Evolutionary conservation across 2,888 invertebrate genomes (phyloP).

Genomic region (Anarsia innoxiella): DNA sequence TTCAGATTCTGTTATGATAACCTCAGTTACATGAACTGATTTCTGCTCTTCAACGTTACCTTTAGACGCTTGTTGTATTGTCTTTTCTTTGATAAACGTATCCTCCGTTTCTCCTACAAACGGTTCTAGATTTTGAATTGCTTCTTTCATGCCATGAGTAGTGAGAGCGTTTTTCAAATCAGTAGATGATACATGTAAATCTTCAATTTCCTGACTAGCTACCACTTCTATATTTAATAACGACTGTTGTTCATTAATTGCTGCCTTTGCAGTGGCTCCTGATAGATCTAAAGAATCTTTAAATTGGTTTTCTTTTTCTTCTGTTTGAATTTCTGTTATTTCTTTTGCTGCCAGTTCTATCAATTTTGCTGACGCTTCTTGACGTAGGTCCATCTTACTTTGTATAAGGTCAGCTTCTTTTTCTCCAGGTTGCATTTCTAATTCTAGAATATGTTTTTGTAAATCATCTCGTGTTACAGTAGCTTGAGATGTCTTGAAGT

Average conservation of each 20-base stretch:
- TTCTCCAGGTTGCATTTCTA: slow-evolving; percentile 45
- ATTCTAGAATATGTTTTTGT: slow-evolving; percentile 41
- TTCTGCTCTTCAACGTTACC: slow-evolving; percentile 37
- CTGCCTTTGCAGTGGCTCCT: slow-evolving; percentile 33
- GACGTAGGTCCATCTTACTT: slow-evolving; percentile 24
- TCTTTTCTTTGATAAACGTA: slow-evolving; percentile 22
- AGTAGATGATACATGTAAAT: slow-evolving; percentile 31
- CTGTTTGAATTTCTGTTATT: slow-evolving; percentile 48
- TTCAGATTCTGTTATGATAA: slow-evolving; percentile 41
- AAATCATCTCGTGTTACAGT: slow-evolving; percentile 30
- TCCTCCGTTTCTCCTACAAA: slow-evolving; percentile 41
- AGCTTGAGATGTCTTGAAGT: slow-evolving; percentile 31
- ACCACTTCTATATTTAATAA: slow-evolving; percentile 55
- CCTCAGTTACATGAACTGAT: slow-evolving; percentile 44
- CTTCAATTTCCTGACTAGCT: slow-evolving; percentile 54
- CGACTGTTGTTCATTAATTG: slow-evolving; percentile 49
- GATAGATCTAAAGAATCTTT: slow-evolving; percentile 25
- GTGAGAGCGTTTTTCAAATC: slow-evolving; percentile 29
- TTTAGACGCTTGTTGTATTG: slow-evolving; percentile 23
- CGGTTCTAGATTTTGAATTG: slow-evolving; percentile 35
- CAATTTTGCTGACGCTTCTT: slow-evolving; percentile 31
- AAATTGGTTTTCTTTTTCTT: slow-evolving; percentile 54
- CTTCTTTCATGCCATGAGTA: slow-evolving; percentile 42
- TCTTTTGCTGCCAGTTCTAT: slow-evolving; percentile 46
- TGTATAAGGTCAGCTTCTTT: slow-evolving; percentile 37